phyloP scores from a whole-genome alignment of 2,113 vertebrate genomes.

The mouse (Mus musculus) region GRCm39 chr10:121702001-121702500 shows the following conservation, averaged over 20 bases:
- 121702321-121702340: not conserved
- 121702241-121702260: not conserved
- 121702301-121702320: not conserved
- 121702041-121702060: not conserved
- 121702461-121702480: slow-evolving; percentile 48
- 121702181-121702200: slow-evolving; percentile 24
- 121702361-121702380: slow-evolving; percentile 23
- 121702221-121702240: not conserved
- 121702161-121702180: not conserved
- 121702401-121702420: slow-evolving; percentile 22
- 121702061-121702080: not conserved
- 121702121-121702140: not conserved
- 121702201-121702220: not conserved
- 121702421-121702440: slow-evolving; percentile 28
- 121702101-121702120: not conserved
- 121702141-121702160: not conserved
- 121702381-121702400: slow-evolving; percentile 3
- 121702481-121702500: slow-evolving; percentile 30
- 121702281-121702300: not conserved
- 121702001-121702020: not conserved
- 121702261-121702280: slow-evolving; percentile 14
- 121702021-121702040: not conserved
- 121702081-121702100: not conserved
- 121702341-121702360: slow-evolving; percentile 17
- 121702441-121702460: not conserved